These are phyloP conservation scores for Calosoma granatense DNA, from an alignment of 1,140 invertebrate species.

Conservation along the genomic window DNA sequence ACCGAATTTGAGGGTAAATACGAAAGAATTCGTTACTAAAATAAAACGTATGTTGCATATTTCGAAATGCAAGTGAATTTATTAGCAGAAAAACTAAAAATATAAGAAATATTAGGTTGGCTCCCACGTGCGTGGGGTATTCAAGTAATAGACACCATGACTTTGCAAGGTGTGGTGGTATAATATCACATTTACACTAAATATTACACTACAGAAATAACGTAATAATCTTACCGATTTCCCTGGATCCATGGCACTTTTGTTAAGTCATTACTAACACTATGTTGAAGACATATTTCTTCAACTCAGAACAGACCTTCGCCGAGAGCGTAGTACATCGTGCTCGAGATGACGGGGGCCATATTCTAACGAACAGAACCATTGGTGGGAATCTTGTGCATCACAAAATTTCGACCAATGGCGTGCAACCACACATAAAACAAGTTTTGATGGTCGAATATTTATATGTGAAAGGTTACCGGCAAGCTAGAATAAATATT, in stretches of 20 bases:
- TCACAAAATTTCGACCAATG: not conserved
- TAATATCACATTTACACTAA: not conserved
- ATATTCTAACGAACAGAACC: not conserved
- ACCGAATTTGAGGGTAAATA: no score
- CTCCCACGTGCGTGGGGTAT: not conserved
- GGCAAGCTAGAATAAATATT: not conserved
- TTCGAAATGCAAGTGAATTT: no score
- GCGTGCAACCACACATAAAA: not conserved
- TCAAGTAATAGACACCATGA: not conserved
- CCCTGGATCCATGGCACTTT: conserved; percentile 6
- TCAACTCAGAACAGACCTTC: not conserved
- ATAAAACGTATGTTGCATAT: no score
- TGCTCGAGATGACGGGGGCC: not conserved
- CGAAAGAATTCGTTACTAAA: no score
- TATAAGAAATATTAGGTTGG: conserved; percentile 1
- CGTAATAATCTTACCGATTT: not conserved
- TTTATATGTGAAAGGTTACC: conserved; percentile 5
- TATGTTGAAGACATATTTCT: conserved; percentile 1
- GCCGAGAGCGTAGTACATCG: not conserved
- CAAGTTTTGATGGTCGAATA: not conserved
- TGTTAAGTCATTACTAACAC: conserved; percentile 2
- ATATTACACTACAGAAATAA: not conserved
- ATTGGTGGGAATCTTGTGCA: not conserved
- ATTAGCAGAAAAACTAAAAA: not conserved
- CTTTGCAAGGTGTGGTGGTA: not conserved